Evolutionary conservation across 2,113 vertebrate species (phyloP).

Genomic region (Aepyceros melampus): DNA sequence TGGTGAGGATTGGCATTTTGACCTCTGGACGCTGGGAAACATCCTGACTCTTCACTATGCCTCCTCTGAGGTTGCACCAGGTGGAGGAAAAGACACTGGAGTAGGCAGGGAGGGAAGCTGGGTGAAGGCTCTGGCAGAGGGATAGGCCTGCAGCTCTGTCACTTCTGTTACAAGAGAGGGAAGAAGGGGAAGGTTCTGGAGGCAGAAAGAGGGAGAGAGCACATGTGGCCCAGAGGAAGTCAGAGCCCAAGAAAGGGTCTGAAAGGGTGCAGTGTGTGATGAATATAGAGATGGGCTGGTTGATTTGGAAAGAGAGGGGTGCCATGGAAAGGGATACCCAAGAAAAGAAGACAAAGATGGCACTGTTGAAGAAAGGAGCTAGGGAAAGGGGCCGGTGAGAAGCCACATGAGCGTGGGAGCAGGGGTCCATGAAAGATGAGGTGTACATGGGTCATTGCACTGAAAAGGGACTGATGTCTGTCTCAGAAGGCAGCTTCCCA

Average conservation of each 20-base stretch:
- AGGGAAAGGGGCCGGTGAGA: not conserved
- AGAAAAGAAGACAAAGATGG: not conserved
- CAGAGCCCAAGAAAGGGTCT: not conserved
- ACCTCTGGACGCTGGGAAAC: not conserved
- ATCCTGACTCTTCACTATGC: not conserved
- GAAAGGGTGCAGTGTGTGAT: not conserved
- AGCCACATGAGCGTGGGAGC: not conserved
- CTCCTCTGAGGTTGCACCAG: not conserved
- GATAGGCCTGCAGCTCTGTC: fast-evolving
- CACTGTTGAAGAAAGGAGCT: not conserved
- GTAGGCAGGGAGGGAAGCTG: not conserved
- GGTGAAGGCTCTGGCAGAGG: fast-evolving
- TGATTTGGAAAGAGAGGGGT: not conserved
- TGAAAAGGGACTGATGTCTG: not conserved
- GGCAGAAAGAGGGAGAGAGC: not conserved
- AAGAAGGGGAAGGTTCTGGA: not conserved
- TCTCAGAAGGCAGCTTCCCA: not conserved
- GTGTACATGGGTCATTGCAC: not conserved
- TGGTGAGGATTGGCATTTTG: not conserved
- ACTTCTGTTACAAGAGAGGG: too few relatives aligned
- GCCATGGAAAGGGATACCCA: not conserved
- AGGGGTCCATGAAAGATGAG: not conserved
- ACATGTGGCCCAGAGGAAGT: too few relatives aligned
- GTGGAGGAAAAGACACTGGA: not conserved
- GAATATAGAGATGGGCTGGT: not conserved